Evolutionary conservation across 2,797 vertebrate species (phyloP).

Genomic region (Luscinia luscinia): DNA sequence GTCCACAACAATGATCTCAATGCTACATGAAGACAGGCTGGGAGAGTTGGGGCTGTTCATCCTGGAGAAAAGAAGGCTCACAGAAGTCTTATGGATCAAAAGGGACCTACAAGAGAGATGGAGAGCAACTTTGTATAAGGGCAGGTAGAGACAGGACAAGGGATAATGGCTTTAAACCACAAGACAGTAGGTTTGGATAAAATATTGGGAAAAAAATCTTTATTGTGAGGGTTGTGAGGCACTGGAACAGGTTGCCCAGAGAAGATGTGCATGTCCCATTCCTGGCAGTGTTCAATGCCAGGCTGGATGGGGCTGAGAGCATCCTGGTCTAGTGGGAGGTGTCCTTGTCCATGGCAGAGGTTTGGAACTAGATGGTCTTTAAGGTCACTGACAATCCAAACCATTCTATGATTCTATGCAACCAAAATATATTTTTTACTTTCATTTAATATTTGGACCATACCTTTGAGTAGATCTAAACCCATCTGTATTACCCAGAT

Average conservation of each 20-base stretch:
- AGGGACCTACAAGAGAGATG: not conserved
- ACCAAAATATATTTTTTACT: not conserved
- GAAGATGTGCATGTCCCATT: not conserved
- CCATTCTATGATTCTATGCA: not conserved
- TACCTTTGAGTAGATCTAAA: not conserved
- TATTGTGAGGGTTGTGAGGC: not conserved
- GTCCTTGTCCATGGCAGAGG: not conserved
- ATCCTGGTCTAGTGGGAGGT: not conserved
- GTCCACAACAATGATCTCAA: not conserved
- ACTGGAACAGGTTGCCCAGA: not conserved
- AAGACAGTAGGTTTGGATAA: not conserved
- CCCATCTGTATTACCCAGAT: not conserved
- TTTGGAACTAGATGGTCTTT: not conserved
- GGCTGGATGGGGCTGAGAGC: not conserved
- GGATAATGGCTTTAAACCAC: not conserved
- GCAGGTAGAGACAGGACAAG: not conserved
- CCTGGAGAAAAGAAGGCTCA: not conserved
- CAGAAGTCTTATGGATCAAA: not conserved
- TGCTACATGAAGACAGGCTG: not conserved
- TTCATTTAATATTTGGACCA: not conserved
- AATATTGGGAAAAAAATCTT: not conserved
- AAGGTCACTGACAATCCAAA: not conserved
- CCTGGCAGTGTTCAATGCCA: not conserved
- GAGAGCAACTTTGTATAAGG: not conserved
- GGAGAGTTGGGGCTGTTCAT: not conserved